These are phyloP conservation scores for Epirrhoe tristata DNA, from an alignment of 2,888 invertebrate species.

Conservation along the genomic window DNA sequence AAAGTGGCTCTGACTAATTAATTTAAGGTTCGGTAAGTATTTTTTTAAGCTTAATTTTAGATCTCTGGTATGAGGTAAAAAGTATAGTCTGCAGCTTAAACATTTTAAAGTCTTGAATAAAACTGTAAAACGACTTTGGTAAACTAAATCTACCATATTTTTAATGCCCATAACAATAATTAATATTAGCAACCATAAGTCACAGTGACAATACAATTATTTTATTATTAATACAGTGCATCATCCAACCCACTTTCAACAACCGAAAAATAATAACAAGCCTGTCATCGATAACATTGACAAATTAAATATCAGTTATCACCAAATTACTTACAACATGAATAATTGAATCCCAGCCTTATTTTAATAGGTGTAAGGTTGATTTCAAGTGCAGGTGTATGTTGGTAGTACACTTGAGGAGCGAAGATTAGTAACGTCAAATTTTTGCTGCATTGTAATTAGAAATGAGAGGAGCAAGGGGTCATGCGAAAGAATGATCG, in stretches of 20 bases:
- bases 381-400: slow-evolving; percentile 41
- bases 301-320: slow-evolving; percentile 77
- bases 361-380: slow-evolving; percentile 39
- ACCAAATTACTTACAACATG: slow-evolving; percentile 29
- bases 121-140: no score
- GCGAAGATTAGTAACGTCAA: slow-evolving; percentile 65
- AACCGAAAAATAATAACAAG: slow-evolving; percentile 70
- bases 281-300: slow-evolving; percentile 80
- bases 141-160: background rate
- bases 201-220: slow-evolving; percentile 41
- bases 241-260: slow-evolving; percentile 55
- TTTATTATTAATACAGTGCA: slow-evolving; percentile 34
- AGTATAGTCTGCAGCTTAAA: no score
- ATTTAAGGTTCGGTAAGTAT: no score
- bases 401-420: slow-evolving; percentile 53
- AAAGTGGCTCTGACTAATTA: background rate
- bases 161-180: slow-evolving; percentile 2
- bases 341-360: slow-evolving; percentile 41
- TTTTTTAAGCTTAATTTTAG: no score
- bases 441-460: slow-evolving; percentile 78
- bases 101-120: no score
- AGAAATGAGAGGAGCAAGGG: slow-evolving; percentile 72
- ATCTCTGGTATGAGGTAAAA: no score
- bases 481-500: slow-evolving; percentile 80
- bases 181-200: slow-evolving; percentile 32